A percentile compares a stretch with the other conserved stretches of the same genome.
Evolutionary conservation across 1,140 invertebrate species (phyloP).

Genomic region (Stenopsyche tienmushanensis): DNA sequence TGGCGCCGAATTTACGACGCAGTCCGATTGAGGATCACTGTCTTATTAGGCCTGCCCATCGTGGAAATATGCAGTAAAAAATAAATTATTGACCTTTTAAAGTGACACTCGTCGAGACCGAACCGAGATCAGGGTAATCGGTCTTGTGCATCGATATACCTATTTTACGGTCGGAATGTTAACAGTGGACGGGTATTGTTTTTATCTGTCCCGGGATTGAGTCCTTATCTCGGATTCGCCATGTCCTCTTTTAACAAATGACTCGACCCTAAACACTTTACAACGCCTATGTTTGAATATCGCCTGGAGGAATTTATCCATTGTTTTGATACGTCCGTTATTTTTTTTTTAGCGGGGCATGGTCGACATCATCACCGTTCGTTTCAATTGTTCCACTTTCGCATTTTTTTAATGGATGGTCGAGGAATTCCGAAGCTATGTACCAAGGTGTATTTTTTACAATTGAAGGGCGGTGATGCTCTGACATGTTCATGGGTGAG

Average conservation of each 20-base stretch:
- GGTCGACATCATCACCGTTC: no score
- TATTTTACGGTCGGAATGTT: constrained; percentile 39
- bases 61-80: no score
- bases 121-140: constrained; percentile 12
- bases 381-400: neutral
- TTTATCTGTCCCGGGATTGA: constrained; percentile 38
- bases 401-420: neutral
- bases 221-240: constrained; percentile 40
- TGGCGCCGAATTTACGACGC: no score
- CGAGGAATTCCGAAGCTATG: neutral
- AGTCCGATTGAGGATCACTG: no score
- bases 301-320: constrained; percentile 10
- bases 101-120: no score
- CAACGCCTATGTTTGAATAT: constrained; percentile 5
- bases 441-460: neutral
- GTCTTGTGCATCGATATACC: constrained; percentile 35
- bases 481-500: no score
- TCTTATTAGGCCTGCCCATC: no score
- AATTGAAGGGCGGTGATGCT: no score
- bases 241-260: constrained; percentile 40
- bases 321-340: constrained; percentile 8
- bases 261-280: constrained; percentile 33
- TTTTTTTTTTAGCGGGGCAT: no score
- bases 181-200: constrained; percentile 37
- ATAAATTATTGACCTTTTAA: no score